Base-by-base conservation (phyloP, 2,113 vertebrate genomes). In the Paradisaea rubra region DNA sequence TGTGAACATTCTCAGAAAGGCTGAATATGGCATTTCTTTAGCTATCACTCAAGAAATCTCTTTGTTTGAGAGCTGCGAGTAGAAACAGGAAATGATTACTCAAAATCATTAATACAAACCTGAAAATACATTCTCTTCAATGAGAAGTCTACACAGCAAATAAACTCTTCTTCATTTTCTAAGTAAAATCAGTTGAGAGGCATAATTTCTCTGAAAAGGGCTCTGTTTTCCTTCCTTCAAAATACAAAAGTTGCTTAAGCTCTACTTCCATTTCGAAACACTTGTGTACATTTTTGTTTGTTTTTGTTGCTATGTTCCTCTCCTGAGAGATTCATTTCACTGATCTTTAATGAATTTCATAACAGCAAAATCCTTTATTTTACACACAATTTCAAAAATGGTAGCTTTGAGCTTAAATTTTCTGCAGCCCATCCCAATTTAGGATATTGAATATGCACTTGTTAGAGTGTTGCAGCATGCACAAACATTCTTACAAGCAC, bases 1-100 rank as follows among this genome's bases (percentile, higher is more conserved):
- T 73, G 20, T 60, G 74, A 88, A 87, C 89, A 72, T 89, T 91
- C 74, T 91, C 61, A 89, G 52, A 37, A 70, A 81, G 70, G 44
- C 49, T 77, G 81, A 96, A 95, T 86, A 71, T 82, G 89, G 81
- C 42, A 94, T 92, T 77, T 92, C 94, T 91, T 68, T 91, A 84
- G 54, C 68, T 96, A 93, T 96, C 91, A 91, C 76, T 93, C 78
- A 44, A 96, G 81, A 95, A 91, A 97, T 95, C 94, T 96, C 78
- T 94, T 87, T 97, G 77, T 95, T 78, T 83, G 71, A 74, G 78
- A 93, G 39, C 92, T 97, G 76, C 88, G 96, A 78, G 44, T 57
- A 92, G 77, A 88, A 97, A 94, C 77, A 96, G 94, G 95, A 97
- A 96, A 86, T 78, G 37, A 92, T 91, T 92, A 86, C 56, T 95